Percentiles rank a stretch among this genome's conserved stretches.
These are phyloP conservation scores for Chaetodon trifasciatus DNA, from an alignment of 2,797 vertebrate species.

Conservation along the genomic window DNA sequence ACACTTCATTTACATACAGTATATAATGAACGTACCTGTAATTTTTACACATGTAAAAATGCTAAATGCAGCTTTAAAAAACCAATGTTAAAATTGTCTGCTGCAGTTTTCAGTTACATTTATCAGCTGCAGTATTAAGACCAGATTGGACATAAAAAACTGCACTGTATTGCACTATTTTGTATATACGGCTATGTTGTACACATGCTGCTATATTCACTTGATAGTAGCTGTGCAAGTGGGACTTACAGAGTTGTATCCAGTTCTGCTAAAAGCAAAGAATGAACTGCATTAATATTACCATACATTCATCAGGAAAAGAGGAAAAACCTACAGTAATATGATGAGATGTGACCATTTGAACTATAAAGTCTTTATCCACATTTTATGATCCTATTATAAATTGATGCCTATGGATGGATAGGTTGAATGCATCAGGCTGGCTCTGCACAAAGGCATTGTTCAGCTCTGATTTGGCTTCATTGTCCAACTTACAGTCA, in stretches of 20 bases:
- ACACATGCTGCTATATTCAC: background rate
- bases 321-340: slow-evolving; percentile 6
- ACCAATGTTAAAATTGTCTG: background rate
- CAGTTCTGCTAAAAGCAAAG: slow-evolving; percentile 21
- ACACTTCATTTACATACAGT: background rate
- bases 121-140: background rate
- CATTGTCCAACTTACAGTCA: slow-evolving; percentile 46
- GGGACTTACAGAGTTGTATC: slow-evolving; percentile 7
- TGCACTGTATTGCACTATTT: background rate
- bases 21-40: background rate
- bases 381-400: slow-evolving; percentile 74
- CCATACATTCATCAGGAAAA: slow-evolving; percentile 31
- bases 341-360: slow-evolving; percentile 60
- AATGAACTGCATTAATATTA: slow-evolving; percentile 46
- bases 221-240: background rate
- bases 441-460: slow-evolving; percentile 51
- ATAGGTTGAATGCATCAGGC: slow-evolving; percentile 40
- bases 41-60: background rate
- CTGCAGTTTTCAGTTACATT: background rate
- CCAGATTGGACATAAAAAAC: background rate
- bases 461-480: slow-evolving; percentile 56
- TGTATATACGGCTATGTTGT: background rate
- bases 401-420: slow-evolving; percentile 48
- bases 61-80: background rate
- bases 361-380: slow-evolving; percentile 70